These are phyloP conservation scores for Lipotes vexillifer DNA, from an alignment of 2,113 vertebrate genomes.

Conservation along the genomic window DNA sequence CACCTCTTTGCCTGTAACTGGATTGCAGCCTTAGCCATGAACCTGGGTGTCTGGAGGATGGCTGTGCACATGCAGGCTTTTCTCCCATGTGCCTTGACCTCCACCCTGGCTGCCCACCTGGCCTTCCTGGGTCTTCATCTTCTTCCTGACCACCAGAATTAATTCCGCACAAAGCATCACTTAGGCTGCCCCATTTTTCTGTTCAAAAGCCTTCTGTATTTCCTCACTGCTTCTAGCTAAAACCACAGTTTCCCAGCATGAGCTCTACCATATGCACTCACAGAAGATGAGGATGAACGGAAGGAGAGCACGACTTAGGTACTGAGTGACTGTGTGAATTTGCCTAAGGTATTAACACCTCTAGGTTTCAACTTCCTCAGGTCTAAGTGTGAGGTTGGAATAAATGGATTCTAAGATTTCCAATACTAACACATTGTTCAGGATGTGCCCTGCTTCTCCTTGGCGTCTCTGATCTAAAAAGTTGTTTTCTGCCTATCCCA, in stretches of 20 bases:
- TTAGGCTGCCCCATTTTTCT: neutral
- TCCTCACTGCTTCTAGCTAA: neutral
- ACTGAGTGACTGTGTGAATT: neutral
- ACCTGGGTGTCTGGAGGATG: neutral
- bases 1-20: neutral
- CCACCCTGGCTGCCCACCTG: too few relatives aligned
- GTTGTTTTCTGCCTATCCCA: neutral
- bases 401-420: neutral
- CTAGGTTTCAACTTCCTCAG: neutral
- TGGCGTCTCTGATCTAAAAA: neutral
- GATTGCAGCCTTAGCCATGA: neutral
- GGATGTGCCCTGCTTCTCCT: neutral
- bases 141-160: neutral
- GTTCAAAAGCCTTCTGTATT: neutral
- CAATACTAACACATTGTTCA: too few relatives aligned
- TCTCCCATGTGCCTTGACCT: neutral
- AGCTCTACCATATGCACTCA: neutral
- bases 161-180: neutral
- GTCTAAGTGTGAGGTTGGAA: neutral
- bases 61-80: neutral
- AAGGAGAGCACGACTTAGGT: neutral
- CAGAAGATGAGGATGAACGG: fast-evolving
- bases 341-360: neutral
- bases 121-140: neutral
- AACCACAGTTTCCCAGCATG: neutral